Evolutionary conservation across 2,888 invertebrate genomes (phyloP), one percentile per base, ranked within the genome.

Genomic region (Alentia gelatinosa): DNA sequence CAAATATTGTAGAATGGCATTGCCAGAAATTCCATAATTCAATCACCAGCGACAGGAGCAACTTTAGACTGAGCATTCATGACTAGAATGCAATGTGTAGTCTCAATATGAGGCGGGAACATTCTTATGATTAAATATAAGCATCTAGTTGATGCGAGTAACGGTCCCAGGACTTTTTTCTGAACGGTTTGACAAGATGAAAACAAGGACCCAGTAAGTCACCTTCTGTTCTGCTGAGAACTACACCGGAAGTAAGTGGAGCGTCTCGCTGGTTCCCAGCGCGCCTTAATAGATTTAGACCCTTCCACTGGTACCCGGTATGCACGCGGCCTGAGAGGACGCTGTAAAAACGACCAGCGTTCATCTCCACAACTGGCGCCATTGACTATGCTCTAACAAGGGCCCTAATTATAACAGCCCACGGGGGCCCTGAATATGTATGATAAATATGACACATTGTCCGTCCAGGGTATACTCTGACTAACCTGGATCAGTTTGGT

Each of bases 391-490:
- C 83, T 83, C 37, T 83, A 83, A 83, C 83, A 83, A 83, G 83
- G 83, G 39, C 83, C 83, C 83, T 83, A 83, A 83, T 83, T 83
- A 83, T 83, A 83, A 30, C 83, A 83, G 83, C 83, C 83, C 30
- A 19, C 19, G 83, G 15, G 79, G 83, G 37, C 83, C 39, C 39
- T 83, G 83, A 83, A 83, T 83, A 83, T 83, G 83, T 83, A 83
- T 83, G 83, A 5, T 83, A 83, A 83, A 83, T 19, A 40, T 83
- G 68, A 30, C 68, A 68, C 68, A 68, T 68, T 26, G 68, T 68
- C 30, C n/a, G 33, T 68, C 68, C 68, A 68, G 68, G 68, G 68
- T 30, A 30, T 30, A 30, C n/a, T 12, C 33, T 3, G 26, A 30
- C 68, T 68, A 68, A 68, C 68, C 26, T 68, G 33, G 26, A 68